Evolutionary conservation across 2,888 invertebrate species (phyloP), one percentile per base, ranked within the genome.

Genomic region (Zootermopsis nevadensis): DNA sequence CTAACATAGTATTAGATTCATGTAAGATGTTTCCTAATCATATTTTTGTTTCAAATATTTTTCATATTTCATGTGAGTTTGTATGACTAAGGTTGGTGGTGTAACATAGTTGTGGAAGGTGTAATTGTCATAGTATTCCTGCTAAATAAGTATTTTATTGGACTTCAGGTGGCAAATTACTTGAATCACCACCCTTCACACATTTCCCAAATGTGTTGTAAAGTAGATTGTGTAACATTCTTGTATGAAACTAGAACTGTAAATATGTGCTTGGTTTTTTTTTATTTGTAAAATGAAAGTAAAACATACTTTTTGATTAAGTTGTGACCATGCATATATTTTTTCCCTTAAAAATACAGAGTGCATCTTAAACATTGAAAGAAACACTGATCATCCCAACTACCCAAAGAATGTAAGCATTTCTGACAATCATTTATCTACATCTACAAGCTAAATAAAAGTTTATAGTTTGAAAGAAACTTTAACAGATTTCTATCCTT

Each of bases 271-370:
- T 38, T n/a, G 33, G 22, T 74, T 74, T 74, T 74, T 33, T 24
- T 74, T 74, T 33, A n/a, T n/a, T n/a, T n/a, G n/a, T 38, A n/a
- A 74, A 38, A 38, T 38, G 33, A 74, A 42, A 74, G 74, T 74
- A 74, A 74, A 74, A n/a, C 35, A n/a, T 74, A 74, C 74, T 74
- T 74, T 74, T 74, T 38, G 74, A 74, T n/a, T 74, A 74, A 30
- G 12, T 6, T 74, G 24, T 38, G 74, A 74, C 74, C 38, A 69
- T 69, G 31, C 42, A 74, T 74, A 74, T 74, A 38, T 74, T 74
- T 72, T n/a, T 74, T 74, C 27, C 74, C 33, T 38, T 74, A 74
- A 35, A 22, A 35, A 74, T 42, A 74, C 74, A n/a, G 33, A 35
- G n/a, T 35, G 74, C 38, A 74, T 74, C 31, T n/a, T 74, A 74